Conservation (phyloP, 1,140 invertebrate genomes). For the Drosophila grimshawi region DNA sequence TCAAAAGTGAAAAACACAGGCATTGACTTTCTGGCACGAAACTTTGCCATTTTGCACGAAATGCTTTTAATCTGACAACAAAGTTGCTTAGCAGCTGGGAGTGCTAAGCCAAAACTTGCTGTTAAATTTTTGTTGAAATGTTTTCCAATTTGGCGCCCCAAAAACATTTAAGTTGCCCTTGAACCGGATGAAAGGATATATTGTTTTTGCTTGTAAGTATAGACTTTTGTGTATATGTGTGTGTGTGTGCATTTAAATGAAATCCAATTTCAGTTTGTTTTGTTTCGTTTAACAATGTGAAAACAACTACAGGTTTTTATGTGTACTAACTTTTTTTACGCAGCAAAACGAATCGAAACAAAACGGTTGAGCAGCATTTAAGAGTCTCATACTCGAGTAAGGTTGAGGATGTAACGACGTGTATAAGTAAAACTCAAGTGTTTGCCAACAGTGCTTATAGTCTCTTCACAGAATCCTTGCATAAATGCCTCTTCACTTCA, state of each 20-base stretch:
- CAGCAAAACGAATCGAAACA: not conserved
- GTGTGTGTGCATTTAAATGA: conserved; percentile 27
- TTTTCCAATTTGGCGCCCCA: conserved; percentile 22
- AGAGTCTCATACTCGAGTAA: not conserved
- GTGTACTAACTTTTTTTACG: not conserved
- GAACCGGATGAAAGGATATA: conserved; percentile 43
- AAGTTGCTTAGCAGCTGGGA: conserved; percentile 49
- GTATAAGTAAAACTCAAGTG: not conserved
- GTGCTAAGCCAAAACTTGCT: conserved; percentile 28
- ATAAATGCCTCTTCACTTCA: conserved; percentile 9
- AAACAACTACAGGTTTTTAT: conserved; percentile 13
- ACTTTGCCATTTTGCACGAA: conserved; percentile 57
- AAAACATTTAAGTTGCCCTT: conserved; percentile 68
- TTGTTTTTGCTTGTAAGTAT: not conserved
- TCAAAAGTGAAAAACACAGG: conserved; percentile 14
- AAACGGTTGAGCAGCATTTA: not conserved
- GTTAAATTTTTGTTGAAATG: conserved; percentile 46
- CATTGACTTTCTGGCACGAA: conserved; percentile 60
- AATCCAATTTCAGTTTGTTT: conserved; percentile 55
- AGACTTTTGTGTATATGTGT: not conserved
- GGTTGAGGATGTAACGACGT: not conserved
- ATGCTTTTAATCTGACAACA: conserved; percentile 77
- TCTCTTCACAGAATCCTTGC: not conserved
- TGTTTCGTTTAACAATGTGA: conserved; percentile 30
- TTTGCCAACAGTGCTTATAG: not conserved